Evolutionary conservation across 2,113 vertebrate genomes (phyloP), one percentile per base, ranked within the genome.

Genomic region (Caretta caretta): DNA sequence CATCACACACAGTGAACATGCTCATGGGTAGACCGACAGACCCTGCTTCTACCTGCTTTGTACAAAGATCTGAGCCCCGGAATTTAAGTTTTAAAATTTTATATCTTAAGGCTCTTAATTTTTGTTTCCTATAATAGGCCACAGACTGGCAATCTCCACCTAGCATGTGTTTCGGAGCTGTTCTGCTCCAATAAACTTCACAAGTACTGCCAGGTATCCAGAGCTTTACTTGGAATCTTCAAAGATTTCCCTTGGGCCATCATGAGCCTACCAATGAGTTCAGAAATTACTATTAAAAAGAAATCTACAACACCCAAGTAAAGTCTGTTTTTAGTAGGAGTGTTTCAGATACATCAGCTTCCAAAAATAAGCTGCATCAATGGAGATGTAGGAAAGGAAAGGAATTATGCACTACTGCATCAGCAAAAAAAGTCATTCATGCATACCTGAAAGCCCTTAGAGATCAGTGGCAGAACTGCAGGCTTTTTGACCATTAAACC

Each of bases 311-410:
- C 82, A 88, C 75, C 24, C 75, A 48, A 78, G 90, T 76, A 95
- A 91, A 92, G 65, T 65, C 38, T 59, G 69, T 2, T 90, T 95
- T 96, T 90, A 96, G 91, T 88, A 96, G 94, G 86, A 84, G 95
- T 92, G 6, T 72, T 96, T 91, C 54, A 91, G 94, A 97, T 51
- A 94, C 19, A 69, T 69, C 53, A n/a, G 84, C 75, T 95, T 90
- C 97, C 95, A 97, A 97, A 97, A 97, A 95, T 97, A 97, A 91
- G 6, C 11, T 75, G 57, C 86, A 93, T 90, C 80, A 76, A 56
- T 17, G 24, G 80, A 96, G 82, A 83, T 8, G 83, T 31, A 80
- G 92, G 53, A 81, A 59, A 59, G 92, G 80, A 97, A 56, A 96
- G 96, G 93, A 96, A 93, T 80, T 51, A 88, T 51, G 93, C 81